Evolutionary conservation across 2,888 invertebrate species (phyloP).

Genomic region (Sycophila texana): DNA sequence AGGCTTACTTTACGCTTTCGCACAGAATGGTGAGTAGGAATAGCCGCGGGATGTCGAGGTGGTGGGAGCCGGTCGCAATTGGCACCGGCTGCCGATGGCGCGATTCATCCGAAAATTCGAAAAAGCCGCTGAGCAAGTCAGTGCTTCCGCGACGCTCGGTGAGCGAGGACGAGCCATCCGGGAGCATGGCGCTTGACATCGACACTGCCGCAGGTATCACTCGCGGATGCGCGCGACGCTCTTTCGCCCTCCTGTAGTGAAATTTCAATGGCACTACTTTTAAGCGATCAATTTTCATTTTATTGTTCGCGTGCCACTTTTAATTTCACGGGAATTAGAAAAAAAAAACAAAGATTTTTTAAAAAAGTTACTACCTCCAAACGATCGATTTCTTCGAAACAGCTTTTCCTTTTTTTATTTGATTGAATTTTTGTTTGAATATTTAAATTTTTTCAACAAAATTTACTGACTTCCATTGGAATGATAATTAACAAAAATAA

Average conservation of each 20-base stretch:
- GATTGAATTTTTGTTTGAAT: too few species aligned
- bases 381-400: too few species aligned
- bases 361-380: too few species aligned
- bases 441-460: not conserved
- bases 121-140: slow-evolving; percentile 44
- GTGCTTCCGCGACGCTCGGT: slow-evolving; percentile 57
- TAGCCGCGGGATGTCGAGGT: not conserved
- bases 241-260: too few species aligned
- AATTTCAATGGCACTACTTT: too few species aligned
- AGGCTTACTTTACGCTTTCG: too few species aligned
- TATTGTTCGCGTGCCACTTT: too few species aligned
- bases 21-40: not conserved
- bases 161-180: slow-evolving; percentile 31
- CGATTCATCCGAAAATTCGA: slow-evolving; percentile 57
- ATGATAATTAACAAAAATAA: too few species aligned
- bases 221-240: not conserved
- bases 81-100: slow-evolving; percentile 55
- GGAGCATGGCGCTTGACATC: slow-evolving; percentile 37
- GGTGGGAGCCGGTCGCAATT: slow-evolving; percentile 16
- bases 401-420: too few species aligned
- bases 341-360: too few species aligned
- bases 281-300: too few species aligned
- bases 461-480: not conserved
- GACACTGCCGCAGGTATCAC: slow-evolving; percentile 35
- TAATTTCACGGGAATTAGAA: too few species aligned